Conservation (phyloP, 2,797 vertebrate genomes). For the Falco columbarius region DNA sequence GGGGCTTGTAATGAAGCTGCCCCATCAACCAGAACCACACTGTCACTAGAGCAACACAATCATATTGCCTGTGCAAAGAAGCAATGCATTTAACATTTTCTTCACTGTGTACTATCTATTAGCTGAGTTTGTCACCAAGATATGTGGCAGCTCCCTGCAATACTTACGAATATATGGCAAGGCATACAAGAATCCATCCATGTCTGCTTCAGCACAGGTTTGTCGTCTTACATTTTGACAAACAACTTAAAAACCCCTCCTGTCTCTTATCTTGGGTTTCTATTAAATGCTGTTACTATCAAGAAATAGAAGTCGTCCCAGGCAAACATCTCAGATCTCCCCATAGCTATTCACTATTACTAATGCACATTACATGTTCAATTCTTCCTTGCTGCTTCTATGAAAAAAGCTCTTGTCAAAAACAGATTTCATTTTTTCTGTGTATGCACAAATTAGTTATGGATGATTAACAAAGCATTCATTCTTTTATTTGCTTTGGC, state of each 20-base stretch:
- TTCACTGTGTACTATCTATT: slow-evolving; percentile 43
- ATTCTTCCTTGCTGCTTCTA: slow-evolving; percentile 61
- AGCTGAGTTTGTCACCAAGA: slow-evolving; percentile 43
- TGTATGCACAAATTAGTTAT: slow-evolving; percentile 78
- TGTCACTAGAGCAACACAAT: slow-evolving; percentile 51
- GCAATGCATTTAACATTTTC: slow-evolving; percentile 50
- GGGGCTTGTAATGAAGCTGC: slow-evolving; percentile 53
- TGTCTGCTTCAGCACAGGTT: background rate
- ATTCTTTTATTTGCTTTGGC: slow-evolving; percentile 82
- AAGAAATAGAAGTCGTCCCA: background rate
- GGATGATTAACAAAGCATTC: slow-evolving; percentile 82
- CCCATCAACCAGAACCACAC: slow-evolving; percentile 33
- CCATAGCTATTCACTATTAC: slow-evolving; percentile 12
- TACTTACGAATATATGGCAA: background rate
- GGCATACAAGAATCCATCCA: background rate
- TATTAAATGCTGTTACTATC: slow-evolving; percentile 12
- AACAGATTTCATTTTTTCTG: slow-evolving; percentile 71
- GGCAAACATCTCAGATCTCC: slow-evolving; percentile 23
- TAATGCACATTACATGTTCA: slow-evolving; percentile 30
- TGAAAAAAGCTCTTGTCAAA: slow-evolving; percentile 76
- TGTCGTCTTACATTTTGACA: background rate
- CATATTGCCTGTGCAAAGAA: slow-evolving; percentile 40
- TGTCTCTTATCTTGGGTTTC: background rate
- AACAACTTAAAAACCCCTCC: background rate
- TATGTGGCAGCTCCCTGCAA: slow-evolving; percentile 6